Evolutionary conservation across 2,797 vertebrate species (phyloP), one percentile per base, ranked within the genome.

Genomic region (Bufotes viridis): DNA sequence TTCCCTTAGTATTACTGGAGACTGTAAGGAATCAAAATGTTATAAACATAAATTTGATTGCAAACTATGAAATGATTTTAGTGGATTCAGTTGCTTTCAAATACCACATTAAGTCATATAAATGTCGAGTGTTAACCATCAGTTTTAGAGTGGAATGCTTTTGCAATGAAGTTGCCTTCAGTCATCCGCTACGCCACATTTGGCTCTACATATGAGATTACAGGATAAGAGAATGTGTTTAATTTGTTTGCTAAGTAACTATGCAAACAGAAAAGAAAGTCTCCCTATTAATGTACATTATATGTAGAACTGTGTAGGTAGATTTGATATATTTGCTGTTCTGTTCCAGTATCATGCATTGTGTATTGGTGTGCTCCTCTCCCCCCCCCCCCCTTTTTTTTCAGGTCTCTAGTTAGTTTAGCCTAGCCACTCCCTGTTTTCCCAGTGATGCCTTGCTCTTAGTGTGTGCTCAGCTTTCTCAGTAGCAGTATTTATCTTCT

Each of bases 131-230:
- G 22, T 63, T 67, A 49, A 42, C 72, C 60, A 57, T 7, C 51
- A 63, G 29, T 61, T 34, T 8, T 63, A 14, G 34, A 63, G 34
- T 63, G 29, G 74, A 78, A 85, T 85, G 72, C 42, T 65, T 63
- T 61, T 49, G 29, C 42, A 74, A 42, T 74, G 34, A 74, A 7
- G 34, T 42, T 20, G 34, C 9, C 70, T 49, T 74, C 17, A 49
- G 9, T 49, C 26, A 74, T 49, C 70, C 34, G 22, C 70, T 49
- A 9, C 34, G 6, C 29, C 17, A 74, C n/a, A 78, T 75, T 86
- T 51, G 53, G 61, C 60, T 78, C 75, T 24, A 53, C 63, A 53
- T 78, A 49, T 85, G 29, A 67, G 60, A 7, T 78, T 55, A 60
- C 42, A 85, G 49, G 49, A 17, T 85, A 29, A 26, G 29, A 57